phyloP scores from a whole-genome alignment of 2,888 invertebrate genomes.

The Zootermopsis nevadensis region DNA sequence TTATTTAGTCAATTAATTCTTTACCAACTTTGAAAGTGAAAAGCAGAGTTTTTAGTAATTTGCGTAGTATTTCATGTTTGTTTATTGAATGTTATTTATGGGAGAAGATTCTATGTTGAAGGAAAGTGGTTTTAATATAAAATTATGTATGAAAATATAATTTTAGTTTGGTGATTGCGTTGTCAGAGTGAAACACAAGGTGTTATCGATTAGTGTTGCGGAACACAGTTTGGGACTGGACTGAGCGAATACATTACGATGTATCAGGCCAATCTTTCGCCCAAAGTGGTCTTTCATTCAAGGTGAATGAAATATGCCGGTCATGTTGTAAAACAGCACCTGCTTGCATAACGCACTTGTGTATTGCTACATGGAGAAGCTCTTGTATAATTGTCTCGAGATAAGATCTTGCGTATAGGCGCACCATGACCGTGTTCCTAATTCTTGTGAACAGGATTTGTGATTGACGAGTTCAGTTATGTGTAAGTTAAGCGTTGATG shows the following conservation, averaged over 20 bases:
- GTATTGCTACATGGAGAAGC: background rate
- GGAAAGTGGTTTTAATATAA: too few relatives aligned
- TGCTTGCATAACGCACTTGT: background rate
- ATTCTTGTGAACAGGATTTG: background rate
- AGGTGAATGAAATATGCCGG: slow-evolving; percentile 17
- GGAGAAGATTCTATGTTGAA: too few relatives aligned
- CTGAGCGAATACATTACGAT: background rate
- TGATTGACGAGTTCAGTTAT: background rate
- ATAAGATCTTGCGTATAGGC: background rate
- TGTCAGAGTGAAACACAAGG: too few relatives aligned
- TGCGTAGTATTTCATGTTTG: too few relatives aligned
- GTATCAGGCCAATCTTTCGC: background rate
- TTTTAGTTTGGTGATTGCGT: too few relatives aligned
- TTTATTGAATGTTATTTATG: too few relatives aligned
- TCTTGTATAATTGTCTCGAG: background rate
- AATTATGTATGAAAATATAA: too few relatives aligned
- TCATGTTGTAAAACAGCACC: background rate
- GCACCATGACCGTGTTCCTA: background rate
- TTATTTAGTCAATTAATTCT: too few relatives aligned
- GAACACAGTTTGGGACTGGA: too few relatives aligned
- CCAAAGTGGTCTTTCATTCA: background rate
- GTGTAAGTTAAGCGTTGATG: background rate
- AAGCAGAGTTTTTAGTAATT: too few relatives aligned
- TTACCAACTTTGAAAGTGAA: too few relatives aligned
- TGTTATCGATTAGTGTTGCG: too few relatives aligned